Conservation (phyloP, 2,113 vertebrate species). For the Spilogale gracilis region DNA sequence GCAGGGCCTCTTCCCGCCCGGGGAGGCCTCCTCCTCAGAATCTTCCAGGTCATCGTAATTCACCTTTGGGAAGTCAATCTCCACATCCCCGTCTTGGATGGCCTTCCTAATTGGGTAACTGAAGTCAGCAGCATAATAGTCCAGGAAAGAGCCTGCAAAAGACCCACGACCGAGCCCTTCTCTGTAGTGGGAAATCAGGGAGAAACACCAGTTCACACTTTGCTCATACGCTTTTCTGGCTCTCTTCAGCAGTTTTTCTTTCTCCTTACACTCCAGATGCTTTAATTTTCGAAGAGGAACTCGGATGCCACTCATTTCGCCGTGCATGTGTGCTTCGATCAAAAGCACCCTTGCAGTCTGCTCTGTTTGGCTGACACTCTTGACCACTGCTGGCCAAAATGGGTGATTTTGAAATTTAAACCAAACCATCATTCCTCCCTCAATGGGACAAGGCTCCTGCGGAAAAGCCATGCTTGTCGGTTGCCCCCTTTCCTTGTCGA, state of each 20-base stretch:
- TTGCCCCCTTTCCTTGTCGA: constrained; percentile 72
- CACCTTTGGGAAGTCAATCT: constrained; percentile 82
- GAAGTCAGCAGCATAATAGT: constrained; percentile 91
- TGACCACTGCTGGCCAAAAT: constrained; percentile 91
- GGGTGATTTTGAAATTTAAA: constrained; percentile 85
- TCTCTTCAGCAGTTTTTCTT: constrained; percentile 84
- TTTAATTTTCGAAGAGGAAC: constrained; percentile 91
- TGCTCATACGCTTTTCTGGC: constrained; percentile 88
- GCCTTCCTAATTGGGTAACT: constrained; percentile 92
- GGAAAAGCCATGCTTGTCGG: constrained; percentile 52
- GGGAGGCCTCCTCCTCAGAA: constrained; percentile 51
- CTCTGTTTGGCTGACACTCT: constrained; percentile 87
- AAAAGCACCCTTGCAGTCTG: constrained; percentile 90
- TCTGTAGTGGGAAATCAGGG: constrained; percentile 91
- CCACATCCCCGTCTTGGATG: constrained; percentile 71
- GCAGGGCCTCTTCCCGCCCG: constrained; percentile 13
- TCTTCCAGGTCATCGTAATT: constrained; percentile 68
- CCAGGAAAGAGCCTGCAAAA: constrained; percentile 92
- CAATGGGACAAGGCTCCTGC: constrained; percentile 76
- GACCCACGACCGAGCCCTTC: constrained; percentile 90
- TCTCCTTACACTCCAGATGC: constrained; percentile 92
- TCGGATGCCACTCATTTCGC: constrained; percentile 86
- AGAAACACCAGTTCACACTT: constrained; percentile 90
- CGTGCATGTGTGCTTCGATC: constrained; percentile 86
- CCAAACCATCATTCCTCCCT: constrained; percentile 86